Conservation (phyloP, 2,113 vertebrate genomes). For the Chaenogobius annularis region DNA sequence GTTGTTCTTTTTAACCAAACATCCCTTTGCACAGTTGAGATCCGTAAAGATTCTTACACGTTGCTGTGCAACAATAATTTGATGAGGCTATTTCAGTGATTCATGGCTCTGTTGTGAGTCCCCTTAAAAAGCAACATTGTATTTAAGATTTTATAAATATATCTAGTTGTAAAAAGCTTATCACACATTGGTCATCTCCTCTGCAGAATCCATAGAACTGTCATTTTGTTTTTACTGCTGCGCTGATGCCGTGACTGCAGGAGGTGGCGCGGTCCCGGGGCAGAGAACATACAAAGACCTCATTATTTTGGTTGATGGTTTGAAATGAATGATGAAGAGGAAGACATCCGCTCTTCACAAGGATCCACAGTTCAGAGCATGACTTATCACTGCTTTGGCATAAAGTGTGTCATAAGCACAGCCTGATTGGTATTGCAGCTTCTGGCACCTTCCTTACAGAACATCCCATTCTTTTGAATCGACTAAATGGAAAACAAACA, state of each 20-base stretch:
- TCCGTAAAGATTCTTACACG: no score
- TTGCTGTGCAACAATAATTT: no score
- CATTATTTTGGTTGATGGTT: constrained; percentile 11
- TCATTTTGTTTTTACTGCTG: constrained; percentile 32
- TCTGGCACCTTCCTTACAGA: background rate
- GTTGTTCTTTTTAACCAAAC: no score
- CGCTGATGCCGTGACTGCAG: constrained; percentile 7
- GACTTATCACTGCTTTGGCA: constrained; percentile 7
- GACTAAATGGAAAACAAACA: background rate
- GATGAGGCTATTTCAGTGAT: no score
- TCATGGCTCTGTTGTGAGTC: background rate
- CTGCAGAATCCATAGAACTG: constrained; percentile 14
- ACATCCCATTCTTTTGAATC: background rate
- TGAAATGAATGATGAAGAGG: background rate
- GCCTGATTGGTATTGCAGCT: background rate
- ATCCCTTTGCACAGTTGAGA: no score
- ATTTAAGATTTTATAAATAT: background rate
- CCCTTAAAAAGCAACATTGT: background rate
- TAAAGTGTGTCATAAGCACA: background rate
- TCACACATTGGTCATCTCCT: background rate
- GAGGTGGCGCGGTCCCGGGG: background rate
- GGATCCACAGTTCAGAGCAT: constrained; percentile 9
- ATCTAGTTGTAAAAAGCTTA: background rate
- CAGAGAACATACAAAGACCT: constrained; percentile 6
- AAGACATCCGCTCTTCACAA: constrained; percentile 6